Base-by-base conservation (phyloP, 2,113 vertebrate species). In the Spilogale gracilis region DNA sequence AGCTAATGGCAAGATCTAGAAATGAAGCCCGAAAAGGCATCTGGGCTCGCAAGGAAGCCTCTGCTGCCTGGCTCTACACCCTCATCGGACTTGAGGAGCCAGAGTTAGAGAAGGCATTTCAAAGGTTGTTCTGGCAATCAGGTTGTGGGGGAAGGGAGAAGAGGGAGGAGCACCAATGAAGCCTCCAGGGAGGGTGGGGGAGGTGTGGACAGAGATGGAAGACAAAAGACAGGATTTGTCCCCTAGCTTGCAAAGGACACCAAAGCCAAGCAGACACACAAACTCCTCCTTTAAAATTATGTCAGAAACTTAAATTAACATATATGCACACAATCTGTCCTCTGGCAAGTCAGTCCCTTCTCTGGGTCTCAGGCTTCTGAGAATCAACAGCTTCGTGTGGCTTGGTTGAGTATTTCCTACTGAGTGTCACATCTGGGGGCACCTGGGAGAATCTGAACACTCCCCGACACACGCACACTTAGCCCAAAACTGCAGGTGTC, bases 291-390 rank as follows among this genome's bases (percentile, higher is more conserved):
- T 65, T 32, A 23, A 84, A 9, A 21, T 16, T 13, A 20, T 38
- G n/a, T 74, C 54, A 52, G 52, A n/a, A 56, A 32, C 52, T 86
- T 56, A 30, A 52, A 69, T n/a, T 21, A 81, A 81, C 9, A 85
- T 1, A 21, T 6, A 45, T 0, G 5, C 10, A 27, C 0, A 14
- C 1, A 0, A 3, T 8, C 0, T 0, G 6, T 43, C 65, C 58
- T 82, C 65, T 25, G 69, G 80, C 56, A 71, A 60, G 45, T 30
- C 38, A 6, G 13, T 10, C 14, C 20, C 16, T 6, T 32, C 14
- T 13, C 30, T 9, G 61, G 76, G 58, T 56, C 74, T 73, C n/a
- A 2, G 43, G 45, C 63, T 45, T 38, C 27, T 52, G 43, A 20
- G 52, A 21, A 27, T 25, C 50, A 18, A 38, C 48, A 63, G n/a